phyloP scores from a whole-genome alignment of 2,113 vertebrate genomes.

The Pterophyllum scalare region DNA sequence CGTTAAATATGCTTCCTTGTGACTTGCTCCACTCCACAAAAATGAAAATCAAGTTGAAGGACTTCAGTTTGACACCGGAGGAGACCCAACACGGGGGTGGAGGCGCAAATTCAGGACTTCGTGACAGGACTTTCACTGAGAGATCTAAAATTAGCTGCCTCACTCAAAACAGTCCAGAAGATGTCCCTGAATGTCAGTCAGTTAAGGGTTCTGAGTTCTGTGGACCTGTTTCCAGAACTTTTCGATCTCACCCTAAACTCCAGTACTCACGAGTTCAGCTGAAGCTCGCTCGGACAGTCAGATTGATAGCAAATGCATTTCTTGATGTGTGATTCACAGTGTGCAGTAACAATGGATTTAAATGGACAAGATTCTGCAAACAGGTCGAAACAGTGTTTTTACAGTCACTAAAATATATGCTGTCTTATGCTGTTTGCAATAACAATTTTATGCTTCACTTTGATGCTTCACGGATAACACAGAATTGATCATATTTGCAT shows the following conservation, averaged over 20 bases:
- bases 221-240: neutral
- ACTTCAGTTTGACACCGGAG: neutral
- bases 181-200: neutral
- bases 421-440: conserved; percentile 27
- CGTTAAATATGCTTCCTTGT: neutral
- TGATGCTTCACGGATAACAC: conserved; percentile 11
- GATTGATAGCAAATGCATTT: neutral
- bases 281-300: neutral
- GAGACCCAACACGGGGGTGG: neutral
- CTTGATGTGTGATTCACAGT: neutral
- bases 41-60: neutral
- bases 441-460: conserved; percentile 13
- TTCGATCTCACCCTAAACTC: neutral
- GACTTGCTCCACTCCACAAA: neutral
- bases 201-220: neutral
- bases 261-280: neutral
- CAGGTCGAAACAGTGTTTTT: neutral
- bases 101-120: neutral
- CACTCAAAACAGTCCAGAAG: neutral
- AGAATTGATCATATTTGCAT: neutral
- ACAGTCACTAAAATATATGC: neutral
- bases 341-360: neutral
- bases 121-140: neutral
- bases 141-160: neutral
- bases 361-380: neutral